Evolutionary conservation across 2,888 invertebrate genomes (phyloP), one percentile per base, ranked within the genome.

Genomic region (Drosophila paranaensis): DNA sequence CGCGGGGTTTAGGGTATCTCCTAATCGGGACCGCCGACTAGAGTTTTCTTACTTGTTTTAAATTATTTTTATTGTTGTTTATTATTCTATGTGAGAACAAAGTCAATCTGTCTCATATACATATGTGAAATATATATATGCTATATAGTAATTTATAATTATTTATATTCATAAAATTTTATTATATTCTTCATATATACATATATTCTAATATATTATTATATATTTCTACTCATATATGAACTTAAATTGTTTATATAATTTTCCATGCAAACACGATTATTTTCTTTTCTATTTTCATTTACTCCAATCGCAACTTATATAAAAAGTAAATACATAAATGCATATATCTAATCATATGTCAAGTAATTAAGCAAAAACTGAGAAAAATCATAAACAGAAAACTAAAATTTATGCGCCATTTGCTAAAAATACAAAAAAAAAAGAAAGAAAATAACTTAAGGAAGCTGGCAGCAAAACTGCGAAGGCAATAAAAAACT

Each of bases 351-450:
- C 43, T 40, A 46, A 57, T 50, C 64, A 65, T 69, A 83, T 46
- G 45, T 14, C 61, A 62, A 45, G 20, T 33, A 55, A 71, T 74
- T 58, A 68, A 48, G 53, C 40, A 50, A 65, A 46, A 56, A 51
- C n/a, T 11, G 40, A 1, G 54, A 68, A 60, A 66, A 54, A 60
- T 70, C 67, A 60, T 75, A 81, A 54, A 58, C 63, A 50, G 60
- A 61, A 64, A 54, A 54, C 55, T 65, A 79, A 58, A 81, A 84
- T 78, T 81, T 88, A 84, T 84, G 65, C 50, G 62, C 66, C 70
- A 79, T 72, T 81, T 70, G 57, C 70, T 43, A 37, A n/a, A 48
- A 71, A 45, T 27, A 27, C 70, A 46, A 62, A 33, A 35, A 20
- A 73, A 46, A 61, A 40, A 43, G 50, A 33, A 35, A 20, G 53